Percentiles rank a stretch among this genome's conserved stretches.
Evolutionary conservation across 2,888 invertebrate genomes (phyloP).

Genomic region (Zaprionus bogoriensis): DNA sequence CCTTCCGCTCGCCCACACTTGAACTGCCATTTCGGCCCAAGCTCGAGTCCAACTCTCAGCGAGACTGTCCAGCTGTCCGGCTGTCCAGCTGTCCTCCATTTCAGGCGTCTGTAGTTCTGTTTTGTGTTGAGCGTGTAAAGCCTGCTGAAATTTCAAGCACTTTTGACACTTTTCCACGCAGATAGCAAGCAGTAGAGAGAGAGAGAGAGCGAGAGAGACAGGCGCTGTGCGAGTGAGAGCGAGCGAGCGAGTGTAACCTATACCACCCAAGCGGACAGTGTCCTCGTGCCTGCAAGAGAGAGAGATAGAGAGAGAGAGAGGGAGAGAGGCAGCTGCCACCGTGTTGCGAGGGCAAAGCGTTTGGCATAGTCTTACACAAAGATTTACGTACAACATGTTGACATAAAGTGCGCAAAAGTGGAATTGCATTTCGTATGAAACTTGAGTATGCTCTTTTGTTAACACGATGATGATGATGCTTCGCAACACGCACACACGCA

Average conservation of each 20-base stretch:
- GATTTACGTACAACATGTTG: constrained; percentile 79
- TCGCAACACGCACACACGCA: constrained; percentile 6
- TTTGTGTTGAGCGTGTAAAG: constrained; percentile 41
- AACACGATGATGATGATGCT: constrained; percentile 67
- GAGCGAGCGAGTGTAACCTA: constrained; percentile 37
- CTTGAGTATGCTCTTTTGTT: constrained; percentile 79
- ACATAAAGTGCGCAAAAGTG: constrained; percentile 79
- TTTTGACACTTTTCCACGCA: constrained; percentile 69
- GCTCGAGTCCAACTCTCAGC: neutral
- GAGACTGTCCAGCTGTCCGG: neutral
- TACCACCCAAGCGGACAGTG: constrained; percentile 46
- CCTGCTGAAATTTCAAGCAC: constrained; percentile 77
- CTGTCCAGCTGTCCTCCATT: neutral
- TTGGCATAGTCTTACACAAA: constrained; percentile 79
- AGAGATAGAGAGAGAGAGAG: neutral
- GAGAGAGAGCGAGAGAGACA: neutral
- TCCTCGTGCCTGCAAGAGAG: constrained; percentile 4
- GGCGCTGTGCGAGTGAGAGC: neutral
- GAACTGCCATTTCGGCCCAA: constrained; percentile 3
- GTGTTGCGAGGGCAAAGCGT: constrained; percentile 59
- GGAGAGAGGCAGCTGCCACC: neutral
- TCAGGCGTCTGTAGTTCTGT: constrained; percentile 11
- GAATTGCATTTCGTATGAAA: constrained; percentile 80
- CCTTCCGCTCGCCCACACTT: constrained; percentile 6
- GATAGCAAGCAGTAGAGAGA: neutral